Conservation (phyloP, 2,888 invertebrate genomes). For the Flexamia atlantica region DNA sequence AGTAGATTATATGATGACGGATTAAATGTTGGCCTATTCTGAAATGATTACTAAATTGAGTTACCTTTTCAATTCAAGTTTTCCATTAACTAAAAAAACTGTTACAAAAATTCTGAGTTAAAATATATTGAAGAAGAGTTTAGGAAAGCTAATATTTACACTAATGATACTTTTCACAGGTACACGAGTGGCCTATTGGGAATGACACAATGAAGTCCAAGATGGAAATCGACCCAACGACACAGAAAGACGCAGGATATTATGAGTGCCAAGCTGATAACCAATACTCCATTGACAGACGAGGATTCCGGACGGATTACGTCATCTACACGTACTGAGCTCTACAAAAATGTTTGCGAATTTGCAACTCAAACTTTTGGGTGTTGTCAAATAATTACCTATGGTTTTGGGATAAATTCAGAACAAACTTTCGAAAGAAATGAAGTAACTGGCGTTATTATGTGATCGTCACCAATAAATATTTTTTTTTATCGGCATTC, state of each 20-base stretch:
- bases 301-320: conserved; percentile 82
- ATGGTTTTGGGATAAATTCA: no score
- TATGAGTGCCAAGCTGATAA: conserved; percentile 86
- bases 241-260: conserved; percentile 84
- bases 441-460: no score
- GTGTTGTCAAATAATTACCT: neutral
- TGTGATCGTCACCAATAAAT: no score
- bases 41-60: no score
- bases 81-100: no score
- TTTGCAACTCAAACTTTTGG: neutral
- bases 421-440: no score
- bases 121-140: no score
- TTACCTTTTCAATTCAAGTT: no score
- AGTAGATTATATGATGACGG: no score
- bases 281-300: conserved; percentile 82
- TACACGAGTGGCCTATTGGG: conserved; percentile 83
- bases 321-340: conserved; percentile 71
- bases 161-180: conserved; percentile 73
- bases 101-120: no score
- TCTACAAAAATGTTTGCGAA: neutral
- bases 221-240: conserved; percentile 86
- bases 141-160: neutral
- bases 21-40: no score
- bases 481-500: no score
- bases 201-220: conserved; percentile 83